Evolutionary conservation across 2,113 vertebrate genomes (phyloP).

Genomic region (Solea solea): DNA sequence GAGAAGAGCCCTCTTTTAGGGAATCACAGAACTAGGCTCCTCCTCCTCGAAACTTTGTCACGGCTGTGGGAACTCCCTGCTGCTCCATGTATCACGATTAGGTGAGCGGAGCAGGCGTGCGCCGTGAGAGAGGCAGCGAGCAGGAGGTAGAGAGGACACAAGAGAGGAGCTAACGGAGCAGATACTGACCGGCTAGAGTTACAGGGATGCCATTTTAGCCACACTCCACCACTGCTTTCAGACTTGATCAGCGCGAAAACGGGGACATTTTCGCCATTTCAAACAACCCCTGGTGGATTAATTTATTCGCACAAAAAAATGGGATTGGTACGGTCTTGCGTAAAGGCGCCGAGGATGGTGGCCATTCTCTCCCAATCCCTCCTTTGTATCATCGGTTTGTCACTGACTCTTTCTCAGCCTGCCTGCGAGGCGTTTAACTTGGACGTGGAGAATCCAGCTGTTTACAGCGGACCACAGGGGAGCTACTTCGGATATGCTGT

Average conservation of each 20-base stretch:
- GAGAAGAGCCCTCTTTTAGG: constrained; percentile 33
- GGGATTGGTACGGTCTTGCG: constrained; percentile 63
- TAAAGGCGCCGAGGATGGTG: constrained; percentile 54
- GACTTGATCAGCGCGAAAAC: background rate
- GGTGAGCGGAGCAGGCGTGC: constrained; percentile 68
- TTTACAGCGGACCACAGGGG: constrained; percentile 84
- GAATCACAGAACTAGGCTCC: constrained; percentile 73
- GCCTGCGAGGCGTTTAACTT: constrained; percentile 85
- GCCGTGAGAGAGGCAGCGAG: constrained; percentile 23
- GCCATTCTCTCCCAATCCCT: constrained; percentile 37
- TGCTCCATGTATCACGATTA: constrained; percentile 61
- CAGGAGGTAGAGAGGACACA: constrained; percentile 39
- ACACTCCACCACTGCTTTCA: constrained; percentile 5
- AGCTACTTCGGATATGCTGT: constrained; percentile 92
- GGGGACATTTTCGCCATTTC: constrained; percentile 6
- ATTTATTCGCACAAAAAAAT: constrained; percentile 63
- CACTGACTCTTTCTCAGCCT: constrained; percentile 67
- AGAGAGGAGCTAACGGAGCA: constrained; percentile 66
- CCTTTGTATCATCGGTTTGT: constrained; percentile 54
- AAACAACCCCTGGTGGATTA: constrained; percentile 41
- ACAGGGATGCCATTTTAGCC: constrained; percentile 68
- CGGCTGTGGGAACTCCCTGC: constrained; percentile 77
- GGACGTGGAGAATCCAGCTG: constrained; percentile 84
- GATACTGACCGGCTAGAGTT: constrained; percentile 28
- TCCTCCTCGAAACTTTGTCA: constrained; percentile 72